A percentile compares a stretch with the other conserved stretches of the same genome.
Conservation (phyloP, 1,140 invertebrate species). For the Drosophila novamexicana region DNA sequence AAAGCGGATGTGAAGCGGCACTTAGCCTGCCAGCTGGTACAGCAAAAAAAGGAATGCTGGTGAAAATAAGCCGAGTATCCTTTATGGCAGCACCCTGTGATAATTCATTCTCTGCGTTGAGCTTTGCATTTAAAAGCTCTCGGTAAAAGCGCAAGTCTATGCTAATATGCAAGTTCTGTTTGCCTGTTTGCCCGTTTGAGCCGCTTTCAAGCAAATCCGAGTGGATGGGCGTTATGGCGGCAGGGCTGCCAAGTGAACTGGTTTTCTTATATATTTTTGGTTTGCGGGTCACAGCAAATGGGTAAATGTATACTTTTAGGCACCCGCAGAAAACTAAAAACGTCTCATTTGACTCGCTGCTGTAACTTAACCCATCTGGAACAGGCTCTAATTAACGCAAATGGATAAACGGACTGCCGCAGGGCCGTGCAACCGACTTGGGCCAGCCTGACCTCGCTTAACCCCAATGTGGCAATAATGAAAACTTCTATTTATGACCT, state of each 20-base stretch:
- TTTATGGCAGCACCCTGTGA: not conserved
- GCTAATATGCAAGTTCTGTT: constrained; percentile 35
- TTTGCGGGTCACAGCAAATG: not conserved
- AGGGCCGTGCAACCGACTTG: not conserved
- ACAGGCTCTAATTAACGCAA: constrained; percentile 6
- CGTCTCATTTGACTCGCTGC: not conserved
- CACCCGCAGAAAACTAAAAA: not conserved
- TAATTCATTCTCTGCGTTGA: constrained; percentile 34
- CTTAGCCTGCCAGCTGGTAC: not conserved
- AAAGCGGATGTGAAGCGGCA: constrained; percentile 3
- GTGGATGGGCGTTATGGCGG: not conserved
- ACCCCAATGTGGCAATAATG: not conserved
- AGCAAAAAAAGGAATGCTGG: not conserved
- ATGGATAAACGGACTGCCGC: not conserved
- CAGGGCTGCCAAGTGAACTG: not conserved
- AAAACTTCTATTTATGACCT: not conserved
- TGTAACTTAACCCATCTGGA: not conserved
- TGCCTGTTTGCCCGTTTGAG: too few relatives aligned
- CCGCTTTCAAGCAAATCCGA: not conserved
- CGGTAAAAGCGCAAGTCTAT: constrained; percentile 27
- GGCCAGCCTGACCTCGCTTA: too few relatives aligned
- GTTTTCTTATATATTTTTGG: not conserved
- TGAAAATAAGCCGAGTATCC: not conserved
- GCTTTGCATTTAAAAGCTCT: constrained; percentile 1
- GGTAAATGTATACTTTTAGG: not conserved